Evolutionary conservation across 2,888 invertebrate genomes (phyloP).

Genomic region (Ferrisia virgata): DNA sequence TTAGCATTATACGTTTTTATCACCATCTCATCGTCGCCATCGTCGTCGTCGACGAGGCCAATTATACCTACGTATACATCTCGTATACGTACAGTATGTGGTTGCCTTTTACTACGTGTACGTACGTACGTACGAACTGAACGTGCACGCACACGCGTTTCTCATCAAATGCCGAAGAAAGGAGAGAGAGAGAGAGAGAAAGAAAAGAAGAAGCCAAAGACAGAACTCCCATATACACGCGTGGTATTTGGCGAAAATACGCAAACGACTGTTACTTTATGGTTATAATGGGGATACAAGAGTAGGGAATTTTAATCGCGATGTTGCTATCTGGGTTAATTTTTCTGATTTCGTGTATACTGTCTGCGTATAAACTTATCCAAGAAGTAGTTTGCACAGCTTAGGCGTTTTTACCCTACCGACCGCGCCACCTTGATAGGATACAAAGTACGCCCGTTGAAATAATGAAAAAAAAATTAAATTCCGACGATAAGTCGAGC

Average conservation of each 20-base stretch:
- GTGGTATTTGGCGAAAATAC: not conserved
- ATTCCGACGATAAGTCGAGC: not conserved
- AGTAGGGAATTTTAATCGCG: not conserved
- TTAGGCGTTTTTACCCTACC: not conserved
- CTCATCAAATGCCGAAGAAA: no score
- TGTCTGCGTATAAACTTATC: not conserved
- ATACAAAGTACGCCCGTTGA: not conserved
- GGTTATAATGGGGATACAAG: not conserved
- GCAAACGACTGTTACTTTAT: not conserved
- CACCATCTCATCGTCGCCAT: not conserved
- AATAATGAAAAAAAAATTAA: conserved; percentile 16
- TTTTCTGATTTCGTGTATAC: not conserved
- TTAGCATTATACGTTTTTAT: not conserved
- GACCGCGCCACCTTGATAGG: not conserved
- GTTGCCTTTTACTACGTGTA: no score
- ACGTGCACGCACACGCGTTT: no score
- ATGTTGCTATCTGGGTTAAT: not conserved
- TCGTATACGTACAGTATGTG: no score
- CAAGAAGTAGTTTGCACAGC: not conserved
- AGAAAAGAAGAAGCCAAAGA: not conserved
- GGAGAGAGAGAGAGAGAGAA: no score
- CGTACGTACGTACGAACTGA: no score
- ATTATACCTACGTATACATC: no score
- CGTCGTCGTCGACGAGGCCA: not conserved
- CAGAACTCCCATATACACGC: not conserved